Conservation (phyloP, 2,113 vertebrate genomes). For the Pseudonaja textilis region DNA sequence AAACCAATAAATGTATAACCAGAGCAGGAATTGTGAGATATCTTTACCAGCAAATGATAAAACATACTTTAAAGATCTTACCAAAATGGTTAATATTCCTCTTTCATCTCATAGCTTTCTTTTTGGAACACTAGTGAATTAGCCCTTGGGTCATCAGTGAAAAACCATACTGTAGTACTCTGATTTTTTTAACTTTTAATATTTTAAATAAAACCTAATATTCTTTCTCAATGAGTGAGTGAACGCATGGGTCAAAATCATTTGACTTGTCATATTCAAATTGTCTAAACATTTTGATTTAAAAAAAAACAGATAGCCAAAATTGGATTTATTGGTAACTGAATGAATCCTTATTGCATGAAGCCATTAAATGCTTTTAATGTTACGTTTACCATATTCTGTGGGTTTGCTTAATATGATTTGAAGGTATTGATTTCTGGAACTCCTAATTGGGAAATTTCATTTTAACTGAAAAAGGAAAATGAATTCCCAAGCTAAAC, state of each 20-base stretch:
- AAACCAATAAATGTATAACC: neutral
- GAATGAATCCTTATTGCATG: constrained; percentile 34
- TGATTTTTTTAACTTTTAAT: neutral
- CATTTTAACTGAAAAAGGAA: constrained; percentile 52
- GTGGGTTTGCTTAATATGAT: constrained; percentile 49
- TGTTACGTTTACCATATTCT: constrained; percentile 54
- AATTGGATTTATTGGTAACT: constrained; percentile 55
- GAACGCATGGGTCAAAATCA: constrained; percentile 45
- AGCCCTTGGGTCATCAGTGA: neutral
- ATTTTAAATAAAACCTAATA: constrained; percentile 29
- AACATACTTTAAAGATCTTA: neutral
- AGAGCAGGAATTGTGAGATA: neutral
- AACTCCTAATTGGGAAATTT: constrained; percentile 50
- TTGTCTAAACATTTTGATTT: constrained; percentile 49
- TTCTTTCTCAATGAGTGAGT: constrained; percentile 51
- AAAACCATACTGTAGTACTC: neutral
- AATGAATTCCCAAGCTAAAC: constrained; percentile 45
- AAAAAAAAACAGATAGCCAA: constrained; percentile 41
- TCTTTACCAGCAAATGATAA: neutral
- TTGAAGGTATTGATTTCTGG: constrained; percentile 51
- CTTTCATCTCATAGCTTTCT: neutral
- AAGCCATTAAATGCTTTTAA: constrained; percentile 51
- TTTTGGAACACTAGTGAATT: neutral
- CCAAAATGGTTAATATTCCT: constrained; percentile 18
- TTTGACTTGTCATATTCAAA: constrained; percentile 54